Conservation (phyloP, 2,888 invertebrate genomes). For the Cremastinae sp. region DNA sequence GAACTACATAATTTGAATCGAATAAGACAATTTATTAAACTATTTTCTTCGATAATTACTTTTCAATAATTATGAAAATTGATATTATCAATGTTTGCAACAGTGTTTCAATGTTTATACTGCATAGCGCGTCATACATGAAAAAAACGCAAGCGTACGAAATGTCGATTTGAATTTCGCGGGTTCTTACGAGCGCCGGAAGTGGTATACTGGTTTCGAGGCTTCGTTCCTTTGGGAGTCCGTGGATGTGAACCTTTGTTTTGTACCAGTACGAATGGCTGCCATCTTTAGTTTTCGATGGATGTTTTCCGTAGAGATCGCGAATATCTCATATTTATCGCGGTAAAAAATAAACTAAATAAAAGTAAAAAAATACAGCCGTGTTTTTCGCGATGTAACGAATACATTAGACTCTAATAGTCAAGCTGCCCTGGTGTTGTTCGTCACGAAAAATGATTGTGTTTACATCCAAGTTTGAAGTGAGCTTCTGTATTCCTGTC, state of each 20-base stretch:
- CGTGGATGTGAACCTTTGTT: slow-evolving; percentile 84
- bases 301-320: slow-evolving; percentile 86
- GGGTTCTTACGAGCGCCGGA: slow-evolving; percentile 70
- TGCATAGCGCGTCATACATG: no score
- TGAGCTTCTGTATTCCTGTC: slow-evolving; percentile 85
- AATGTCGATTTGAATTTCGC: slow-evolving; percentile 67
- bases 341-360: slow-evolving; percentile 77
- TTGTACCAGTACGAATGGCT: slow-evolving; percentile 90
- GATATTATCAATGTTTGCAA: no score
- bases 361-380: slow-evolving; percentile 77
- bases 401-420: slow-evolving; percentile 77
- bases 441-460: slow-evolving; percentile 83
- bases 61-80: neutral
- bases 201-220: slow-evolving; percentile 75
- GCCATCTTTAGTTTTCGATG: slow-evolving; percentile 91
- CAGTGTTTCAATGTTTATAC: no score
- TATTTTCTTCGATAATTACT: neutral
- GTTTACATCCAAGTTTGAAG: slow-evolving; percentile 89
- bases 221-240: slow-evolving; percentile 76
- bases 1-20: neutral
- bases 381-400: slow-evolving; percentile 79
- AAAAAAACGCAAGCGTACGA: neutral
- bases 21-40: neutral
- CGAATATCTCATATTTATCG: slow-evolving; percentile 74
- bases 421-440: slow-evolving; percentile 78